phyloP scores from a whole-genome alignment of 2,113 vertebrate species.

The Leucopsar rothschildi region DNA sequence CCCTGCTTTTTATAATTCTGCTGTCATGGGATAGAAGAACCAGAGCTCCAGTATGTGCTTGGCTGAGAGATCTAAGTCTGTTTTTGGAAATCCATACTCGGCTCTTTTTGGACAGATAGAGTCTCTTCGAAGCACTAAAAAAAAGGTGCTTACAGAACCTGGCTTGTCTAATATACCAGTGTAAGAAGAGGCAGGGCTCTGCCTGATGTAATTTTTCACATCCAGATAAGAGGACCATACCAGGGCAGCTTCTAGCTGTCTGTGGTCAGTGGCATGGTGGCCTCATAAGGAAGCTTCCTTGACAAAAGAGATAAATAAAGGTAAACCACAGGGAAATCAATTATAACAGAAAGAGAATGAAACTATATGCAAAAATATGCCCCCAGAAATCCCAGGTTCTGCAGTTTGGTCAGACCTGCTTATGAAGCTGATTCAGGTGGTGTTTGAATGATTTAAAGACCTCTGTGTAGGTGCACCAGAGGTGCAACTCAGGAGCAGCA shows the following conservation, averaged over 20 bases:
- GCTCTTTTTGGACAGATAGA: conserved; percentile 65
- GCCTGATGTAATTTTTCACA: conserved; percentile 33
- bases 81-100: conserved; percentile 67
- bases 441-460: background rate
- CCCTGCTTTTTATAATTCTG: conserved; percentile 61
- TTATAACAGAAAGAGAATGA: background rate
- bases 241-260: background rate
- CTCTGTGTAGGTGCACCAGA: background rate
- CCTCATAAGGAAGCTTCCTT: background rate
- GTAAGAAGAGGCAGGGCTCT: background rate
- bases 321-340: background rate
- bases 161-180: conserved; percentile 39
- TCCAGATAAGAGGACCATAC: background rate
- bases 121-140: conserved; percentile 59
- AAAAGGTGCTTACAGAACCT: conserved; percentile 51
- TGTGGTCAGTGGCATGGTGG: background rate
- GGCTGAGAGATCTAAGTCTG: conserved; percentile 54
- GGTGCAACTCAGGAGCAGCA: background rate
- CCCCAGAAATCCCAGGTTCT: background rate
- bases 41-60: conserved; percentile 44
- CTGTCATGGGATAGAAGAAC: conserved; percentile 60
- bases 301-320: background rate
- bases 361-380: background rate
- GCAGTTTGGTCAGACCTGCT: background rate
- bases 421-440: background rate